Evolutionary conservation across 1,140 invertebrate genomes (phyloP), one percentile per base, ranked within the genome.

Genomic region (Drosophila paulistorum): DNA sequence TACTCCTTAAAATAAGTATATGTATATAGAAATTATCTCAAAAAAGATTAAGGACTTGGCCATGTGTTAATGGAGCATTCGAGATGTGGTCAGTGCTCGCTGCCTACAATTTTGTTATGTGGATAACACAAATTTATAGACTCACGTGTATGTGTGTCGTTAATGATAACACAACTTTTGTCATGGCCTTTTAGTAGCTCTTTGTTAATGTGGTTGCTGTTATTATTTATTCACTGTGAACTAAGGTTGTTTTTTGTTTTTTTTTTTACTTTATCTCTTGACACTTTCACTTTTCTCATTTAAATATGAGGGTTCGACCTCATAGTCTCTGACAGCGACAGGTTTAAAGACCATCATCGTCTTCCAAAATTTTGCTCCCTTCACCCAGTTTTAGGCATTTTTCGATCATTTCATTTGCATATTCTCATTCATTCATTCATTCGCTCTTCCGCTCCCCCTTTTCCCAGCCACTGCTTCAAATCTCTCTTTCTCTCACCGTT

Each of bases 201-300:
- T 42, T 23, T 66, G 61, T 77, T 77, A 74, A 78, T 77, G 68
- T 65, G 70, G 62, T 66, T 51, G 69, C 55, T 51, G 69, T 65
- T 70, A 75, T 83, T 86, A 74, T 86, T 86, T 87, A 83, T 83
- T 86, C 84, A 77, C 79, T 77, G 83, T 80, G 77, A 77, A 86
- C 76, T 59, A 48, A 57, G 26, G 17, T 17, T 17, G 3, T 30
- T 30, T 5, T 30, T 30, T n/a, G n/a, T 6, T 30, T 30, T 30
- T 37, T 57, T 67, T 67, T 51, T 62, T 59, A 58, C 63, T 69
- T 74, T 67, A 63, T 87, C 87, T 87, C 77, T 87, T 87, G 83
- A 87, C 83, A 87, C 83, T 87, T 77, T 77, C 74, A 77, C 83
- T 87, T 87, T 87, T 87, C 84, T 87, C 83, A 87, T 87, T 87